Conservation (phyloP, 37 sponge, comb jelly and placozoan genomes). For the Halichondria panicea region DNA sequence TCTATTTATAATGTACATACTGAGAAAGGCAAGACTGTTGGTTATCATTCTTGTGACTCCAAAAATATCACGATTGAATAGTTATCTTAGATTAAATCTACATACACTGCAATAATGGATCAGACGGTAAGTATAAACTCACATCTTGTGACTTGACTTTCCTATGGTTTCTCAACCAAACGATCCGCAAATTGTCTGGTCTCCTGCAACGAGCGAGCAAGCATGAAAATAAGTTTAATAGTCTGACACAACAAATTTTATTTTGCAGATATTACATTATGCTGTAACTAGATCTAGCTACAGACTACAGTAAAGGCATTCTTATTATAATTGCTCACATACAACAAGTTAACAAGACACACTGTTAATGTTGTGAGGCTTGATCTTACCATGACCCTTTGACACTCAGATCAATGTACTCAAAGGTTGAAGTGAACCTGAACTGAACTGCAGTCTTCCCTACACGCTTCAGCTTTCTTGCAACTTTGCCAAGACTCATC, state of each 20-base stretch:
- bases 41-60: not conserved
- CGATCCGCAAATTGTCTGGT: slow-evolving; percentile 64
- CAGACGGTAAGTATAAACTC: slow-evolving; percentile 7
- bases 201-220: no score
- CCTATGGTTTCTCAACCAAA: slow-evolving; percentile 75
- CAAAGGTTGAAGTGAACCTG: slow-evolving; percentile 74
- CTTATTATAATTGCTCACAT: not conserved
- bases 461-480: slow-evolving; percentile 68
- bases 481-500: slow-evolving; percentile 37
- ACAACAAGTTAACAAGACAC: not conserved
- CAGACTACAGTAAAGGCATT: not conserved
- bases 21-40: not conserved
- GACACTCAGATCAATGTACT: slow-evolving; percentile 75
- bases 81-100: no score
- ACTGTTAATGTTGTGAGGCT: no score
- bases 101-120: no score
- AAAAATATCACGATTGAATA: not conserved
- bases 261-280: no score
- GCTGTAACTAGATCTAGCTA: no score
- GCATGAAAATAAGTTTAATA: not conserved
- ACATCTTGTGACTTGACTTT: slow-evolving; percentile 54
- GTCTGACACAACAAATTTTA: not conserved
- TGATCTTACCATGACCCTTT: slow-evolving; percentile 68
- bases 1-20: not conserved
- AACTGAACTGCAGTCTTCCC: slow-evolving; percentile 78